A percentile compares a stretch with the other conserved stretches of the same genome.
Conservation (phyloP, 2,888 invertebrate species). For the Lymantria dispar region DNA sequence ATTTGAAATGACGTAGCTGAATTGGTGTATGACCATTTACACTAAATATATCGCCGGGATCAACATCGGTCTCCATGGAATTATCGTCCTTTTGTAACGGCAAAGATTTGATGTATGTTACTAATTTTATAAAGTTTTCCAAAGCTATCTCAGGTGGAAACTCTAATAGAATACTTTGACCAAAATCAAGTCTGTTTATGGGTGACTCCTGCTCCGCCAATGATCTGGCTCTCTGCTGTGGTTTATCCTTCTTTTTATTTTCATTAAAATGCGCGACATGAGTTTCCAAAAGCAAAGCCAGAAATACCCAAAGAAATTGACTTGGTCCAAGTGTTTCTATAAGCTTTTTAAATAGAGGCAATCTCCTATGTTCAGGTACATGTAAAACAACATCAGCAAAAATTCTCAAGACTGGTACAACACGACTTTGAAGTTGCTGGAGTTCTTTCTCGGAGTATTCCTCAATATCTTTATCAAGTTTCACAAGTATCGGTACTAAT, state of each 20-base stretch:
- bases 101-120: slow-evolving; percentile 85
- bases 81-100: slow-evolving; percentile 85
- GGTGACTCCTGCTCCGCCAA: slow-evolving; percentile 70
- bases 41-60: slow-evolving; percentile 82
- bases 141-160: slow-evolving; percentile 85
- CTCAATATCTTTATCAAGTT: slow-evolving; percentile 62
- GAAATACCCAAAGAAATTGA: slow-evolving; percentile 87
- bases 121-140: slow-evolving; percentile 85
- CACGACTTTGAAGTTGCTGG: slow-evolving; percentile 67
- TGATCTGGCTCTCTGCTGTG: slow-evolving; percentile 33
- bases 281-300: slow-evolving; percentile 87
- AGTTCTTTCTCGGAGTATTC: slow-evolving; percentile 60
- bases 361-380: slow-evolving; percentile 95
- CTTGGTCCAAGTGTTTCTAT: slow-evolving; percentile 86
- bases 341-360: slow-evolving; percentile 90
- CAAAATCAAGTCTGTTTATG: slow-evolving; percentile 85
- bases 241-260: slow-evolving; percentile 62
- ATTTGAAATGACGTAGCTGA: slow-evolving; percentile 93
- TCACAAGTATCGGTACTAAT: slow-evolving; percentile 92
- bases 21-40: slow-evolving; percentile 85
- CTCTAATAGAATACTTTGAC: slow-evolving; percentile 84
- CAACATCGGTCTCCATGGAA: slow-evolving; percentile 60
- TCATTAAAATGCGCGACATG: slow-evolving; percentile 84
- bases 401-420: slow-evolving; percentile 89
- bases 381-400: slow-evolving; percentile 96